phyloP scores from a whole-genome alignment of 2,888 invertebrate species.

The Penaeus monodon region DNA sequence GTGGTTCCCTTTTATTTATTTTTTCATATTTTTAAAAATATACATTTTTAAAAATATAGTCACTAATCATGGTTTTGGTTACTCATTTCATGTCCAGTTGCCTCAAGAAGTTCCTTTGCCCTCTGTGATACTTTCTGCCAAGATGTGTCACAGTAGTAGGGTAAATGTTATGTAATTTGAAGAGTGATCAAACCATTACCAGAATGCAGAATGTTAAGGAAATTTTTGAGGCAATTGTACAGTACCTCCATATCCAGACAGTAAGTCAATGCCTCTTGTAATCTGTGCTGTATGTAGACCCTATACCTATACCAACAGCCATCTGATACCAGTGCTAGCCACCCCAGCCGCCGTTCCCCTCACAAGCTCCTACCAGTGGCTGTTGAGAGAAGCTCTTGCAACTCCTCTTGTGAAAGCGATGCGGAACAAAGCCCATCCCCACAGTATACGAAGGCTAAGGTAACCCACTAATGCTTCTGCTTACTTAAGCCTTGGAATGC shows the following conservation, averaged over 20 bases:
- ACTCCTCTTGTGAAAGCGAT: slow-evolving; percentile 63
- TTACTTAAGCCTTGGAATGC: too few relatives aligned
- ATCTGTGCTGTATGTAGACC: not conserved
- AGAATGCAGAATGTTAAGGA: too few relatives aligned
- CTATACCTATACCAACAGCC: slow-evolving; percentile 26
- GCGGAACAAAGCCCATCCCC: slow-evolving; percentile 50
- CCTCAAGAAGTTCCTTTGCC: too few relatives aligned
- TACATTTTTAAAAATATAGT: too few relatives aligned
- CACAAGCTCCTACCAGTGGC: slow-evolving; percentile 40
- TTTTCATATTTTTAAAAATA: too few relatives aligned
- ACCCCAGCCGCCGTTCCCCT: slow-evolving; percentile 38
- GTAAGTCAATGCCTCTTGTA: not conserved
- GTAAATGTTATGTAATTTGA: too few relatives aligned
- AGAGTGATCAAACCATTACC: too few relatives aligned
- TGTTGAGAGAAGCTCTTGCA: slow-evolving; percentile 54
- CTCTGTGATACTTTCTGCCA: too few relatives aligned
- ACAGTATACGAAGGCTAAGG: slow-evolving; percentile 51
- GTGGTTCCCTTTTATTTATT: too few relatives aligned
- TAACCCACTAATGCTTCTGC: slow-evolving; percentile 21
- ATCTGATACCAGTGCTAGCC: slow-evolving; percentile 29
- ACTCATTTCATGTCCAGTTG: too few relatives aligned
- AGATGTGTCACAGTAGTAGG: too few relatives aligned
- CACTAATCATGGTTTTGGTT: too few relatives aligned
- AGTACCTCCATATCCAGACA: not conserved
- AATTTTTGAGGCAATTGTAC: not conserved